Percentiles rank a stretch among this genome's conserved stretches.
Evolutionary conservation across 2,113 vertebrate species (phyloP).

Genomic region (Plecotus auritus): DNA sequence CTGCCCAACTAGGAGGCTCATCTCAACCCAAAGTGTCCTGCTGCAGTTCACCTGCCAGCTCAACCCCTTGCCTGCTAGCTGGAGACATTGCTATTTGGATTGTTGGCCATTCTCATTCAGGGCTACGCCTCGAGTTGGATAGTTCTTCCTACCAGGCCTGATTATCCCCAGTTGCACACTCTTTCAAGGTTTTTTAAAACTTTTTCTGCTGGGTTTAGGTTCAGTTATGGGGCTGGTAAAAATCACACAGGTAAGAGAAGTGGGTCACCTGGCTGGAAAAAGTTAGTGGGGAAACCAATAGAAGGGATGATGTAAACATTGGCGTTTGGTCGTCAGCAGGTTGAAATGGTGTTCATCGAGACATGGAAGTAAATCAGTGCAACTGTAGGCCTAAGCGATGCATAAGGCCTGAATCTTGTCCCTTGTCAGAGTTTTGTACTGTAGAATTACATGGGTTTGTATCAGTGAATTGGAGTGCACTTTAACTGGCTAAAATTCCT

Average conservation of each 20-base stretch:
- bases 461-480: not conserved
- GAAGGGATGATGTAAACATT: not conserved
- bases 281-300: not conserved
- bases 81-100: not conserved
- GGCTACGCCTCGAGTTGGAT: not conserved
- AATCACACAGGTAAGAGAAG: not conserved
- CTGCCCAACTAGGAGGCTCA: not conserved
- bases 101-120: not conserved
- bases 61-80: not conserved
- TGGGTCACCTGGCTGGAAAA: not conserved
- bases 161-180: not conserved
- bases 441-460: not conserved
- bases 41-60: not conserved
- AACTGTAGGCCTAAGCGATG: not conserved
- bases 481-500: not conserved
- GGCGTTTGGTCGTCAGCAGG: not conserved
- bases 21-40: not conserved
- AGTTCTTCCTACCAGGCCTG: not conserved
- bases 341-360: not conserved
- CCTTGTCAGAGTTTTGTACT: not conserved
- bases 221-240: not conserved
- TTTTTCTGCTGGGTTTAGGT: not conserved
- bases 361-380: not conserved
- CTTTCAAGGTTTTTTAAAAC: not conserved
- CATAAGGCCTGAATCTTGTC: not conserved